These are phyloP conservation scores for Glyptemys insculpta DNA, from an alignment of 2,797 vertebrate species.

Conservation along the genomic window DNA sequence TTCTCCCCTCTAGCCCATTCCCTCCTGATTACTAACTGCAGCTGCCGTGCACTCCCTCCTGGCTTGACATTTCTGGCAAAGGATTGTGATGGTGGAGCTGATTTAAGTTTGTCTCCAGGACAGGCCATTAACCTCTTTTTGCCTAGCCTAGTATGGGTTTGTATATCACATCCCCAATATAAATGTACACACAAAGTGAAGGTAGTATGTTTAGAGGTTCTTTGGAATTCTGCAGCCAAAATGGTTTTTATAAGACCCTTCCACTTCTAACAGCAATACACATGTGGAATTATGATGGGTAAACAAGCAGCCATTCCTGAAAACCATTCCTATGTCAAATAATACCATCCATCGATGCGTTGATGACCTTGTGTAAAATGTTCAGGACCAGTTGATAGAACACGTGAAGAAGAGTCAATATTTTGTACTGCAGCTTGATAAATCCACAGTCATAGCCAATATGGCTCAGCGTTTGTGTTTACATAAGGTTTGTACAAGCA, in stretches of 20 bases:
- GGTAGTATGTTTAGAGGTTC: background rate
- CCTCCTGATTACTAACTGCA: background rate
- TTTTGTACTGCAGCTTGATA: too few relatives aligned
- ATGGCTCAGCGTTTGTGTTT: too few relatives aligned
- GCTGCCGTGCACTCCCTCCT: background rate
- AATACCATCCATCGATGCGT: too few relatives aligned
- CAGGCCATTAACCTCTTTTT: background rate
- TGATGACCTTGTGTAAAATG: too few relatives aligned
- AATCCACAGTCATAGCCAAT: too few relatives aligned
- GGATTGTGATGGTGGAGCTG: background rate
- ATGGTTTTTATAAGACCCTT: background rate
- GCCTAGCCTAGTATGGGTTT: background rate
- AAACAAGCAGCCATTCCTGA: background rate
- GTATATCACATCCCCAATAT: background rate
- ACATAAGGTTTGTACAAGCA: too few relatives aligned
- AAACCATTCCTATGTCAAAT: too few relatives aligned
- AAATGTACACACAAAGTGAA: background rate
- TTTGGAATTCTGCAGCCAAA: slow-evolving; percentile 25
- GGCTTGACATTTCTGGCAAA: background rate
- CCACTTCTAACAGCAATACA: background rate
- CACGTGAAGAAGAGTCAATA: too few relatives aligned
- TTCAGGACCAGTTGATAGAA: too few relatives aligned
- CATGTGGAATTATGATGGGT: background rate
- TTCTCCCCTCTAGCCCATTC: background rate
- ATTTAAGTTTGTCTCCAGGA: slow-evolving; percentile 9